Conservation (phyloP, 2,888 invertebrate genomes). For the Formica aserva region DNA sequence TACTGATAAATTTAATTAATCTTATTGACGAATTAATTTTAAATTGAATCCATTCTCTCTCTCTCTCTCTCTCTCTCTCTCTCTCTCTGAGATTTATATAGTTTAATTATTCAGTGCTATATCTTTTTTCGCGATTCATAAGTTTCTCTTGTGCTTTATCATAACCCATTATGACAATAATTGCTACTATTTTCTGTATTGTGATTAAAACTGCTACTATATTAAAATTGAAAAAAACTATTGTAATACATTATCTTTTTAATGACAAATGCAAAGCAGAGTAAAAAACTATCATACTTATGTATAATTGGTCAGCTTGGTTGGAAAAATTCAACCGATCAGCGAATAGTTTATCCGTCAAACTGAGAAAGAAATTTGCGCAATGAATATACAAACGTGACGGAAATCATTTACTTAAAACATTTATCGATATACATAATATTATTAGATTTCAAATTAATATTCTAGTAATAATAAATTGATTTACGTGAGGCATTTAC, state of each 20-base stretch:
- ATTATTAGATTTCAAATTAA: background rate
- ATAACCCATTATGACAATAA: background rate
- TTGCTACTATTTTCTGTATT: background rate
- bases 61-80: too few species aligned
- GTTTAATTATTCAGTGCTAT: background rate
- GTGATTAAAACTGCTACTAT: background rate
- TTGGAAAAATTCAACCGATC: background rate
- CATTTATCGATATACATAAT: background rate
- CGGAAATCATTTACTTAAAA: background rate
- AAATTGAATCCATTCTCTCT: background rate
- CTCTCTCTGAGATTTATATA: background rate
- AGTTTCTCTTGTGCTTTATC: background rate
- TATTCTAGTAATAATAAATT: background rate
- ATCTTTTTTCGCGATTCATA: background rate
- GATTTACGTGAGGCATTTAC: background rate
- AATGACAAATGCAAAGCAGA: background rate
- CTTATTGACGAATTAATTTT: background rate
- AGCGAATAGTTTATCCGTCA: background rate
- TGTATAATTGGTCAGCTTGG: background rate
- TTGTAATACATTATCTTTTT: background rate
- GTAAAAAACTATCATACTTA: background rate
- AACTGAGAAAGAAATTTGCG: background rate
- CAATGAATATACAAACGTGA: background rate
- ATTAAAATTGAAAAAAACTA: background rate
- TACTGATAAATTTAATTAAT: background rate